Percentiles rank a stretch among this genome's conserved stretches.
These are phyloP conservation scores for Eretmocerus hayati DNA, from an alignment of 2,888 invertebrate genomes.

Conservation along the genomic window DNA sequence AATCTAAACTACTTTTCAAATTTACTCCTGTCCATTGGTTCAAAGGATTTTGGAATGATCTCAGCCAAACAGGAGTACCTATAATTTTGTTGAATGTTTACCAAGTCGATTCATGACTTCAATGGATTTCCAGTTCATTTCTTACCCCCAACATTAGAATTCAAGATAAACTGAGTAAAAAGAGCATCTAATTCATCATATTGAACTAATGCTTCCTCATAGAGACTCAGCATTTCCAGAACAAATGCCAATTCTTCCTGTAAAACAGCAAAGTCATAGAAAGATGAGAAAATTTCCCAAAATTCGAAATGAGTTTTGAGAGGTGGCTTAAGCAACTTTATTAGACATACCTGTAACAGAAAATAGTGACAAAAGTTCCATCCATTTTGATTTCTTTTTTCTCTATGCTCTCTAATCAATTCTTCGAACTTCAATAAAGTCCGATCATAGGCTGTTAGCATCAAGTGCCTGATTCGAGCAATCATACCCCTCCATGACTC, in stretches of 20 bases:
- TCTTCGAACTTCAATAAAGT: conserved; percentile 83
- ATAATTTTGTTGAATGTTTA: conserved; percentile 20
- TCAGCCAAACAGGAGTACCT: conserved; percentile 82
- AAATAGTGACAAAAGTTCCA: conserved; percentile 97
- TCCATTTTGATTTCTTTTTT: conserved; percentile 78
- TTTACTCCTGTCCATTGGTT: conserved; percentile 69
- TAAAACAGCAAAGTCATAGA: too few species aligned
- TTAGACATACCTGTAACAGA: conserved; percentile 80
- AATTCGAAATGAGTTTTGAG: too few species aligned
- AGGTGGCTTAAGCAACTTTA: too few species aligned
- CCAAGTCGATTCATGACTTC: background rate
- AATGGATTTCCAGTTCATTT: conserved; percentile 8
- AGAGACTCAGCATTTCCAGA: conserved; percentile 86
- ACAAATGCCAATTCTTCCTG: conserved; percentile 94
- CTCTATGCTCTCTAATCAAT: conserved; percentile 80
- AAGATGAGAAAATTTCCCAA: too few species aligned
- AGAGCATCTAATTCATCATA: conserved; percentile 96
- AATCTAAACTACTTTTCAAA: conserved; percentile 55
- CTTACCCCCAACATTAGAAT: conserved; percentile 74
- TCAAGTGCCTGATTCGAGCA: conserved; percentile 71
- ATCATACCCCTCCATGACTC: conserved; percentile 87
- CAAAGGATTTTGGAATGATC: conserved; percentile 70
- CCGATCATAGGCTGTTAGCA: conserved; percentile 80
- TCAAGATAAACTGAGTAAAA: conserved; percentile 92
- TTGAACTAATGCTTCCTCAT: conserved; percentile 91